phyloP scores from a whole-genome alignment of 2,888 invertebrate genomes.

The Acleris cristana region DNA sequence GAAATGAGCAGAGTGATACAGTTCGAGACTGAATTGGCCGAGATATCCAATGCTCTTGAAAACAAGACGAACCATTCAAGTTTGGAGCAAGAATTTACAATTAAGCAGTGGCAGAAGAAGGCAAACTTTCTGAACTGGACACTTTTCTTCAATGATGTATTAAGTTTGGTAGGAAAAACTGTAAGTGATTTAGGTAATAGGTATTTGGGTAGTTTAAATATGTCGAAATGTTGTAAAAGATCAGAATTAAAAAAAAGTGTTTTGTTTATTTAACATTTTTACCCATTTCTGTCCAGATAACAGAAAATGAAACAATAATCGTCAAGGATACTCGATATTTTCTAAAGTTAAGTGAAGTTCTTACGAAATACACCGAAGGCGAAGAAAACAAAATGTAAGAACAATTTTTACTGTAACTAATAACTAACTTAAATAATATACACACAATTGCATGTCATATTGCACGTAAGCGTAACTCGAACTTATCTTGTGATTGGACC shows the following conservation, averaged over 20 bases:
- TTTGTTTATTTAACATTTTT: too few species aligned
- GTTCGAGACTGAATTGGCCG: conserved; percentile 94
- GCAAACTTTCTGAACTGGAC: conserved; percentile 95
- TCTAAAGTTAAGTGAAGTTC: conserved; percentile 88
- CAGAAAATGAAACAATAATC: conserved; percentile 89
- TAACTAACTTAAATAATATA: too few species aligned
- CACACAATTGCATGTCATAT: too few species aligned
- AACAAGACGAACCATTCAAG: too few species aligned
- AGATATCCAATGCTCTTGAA: conserved; percentile 85
- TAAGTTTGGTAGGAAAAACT: conserved; percentile 86
- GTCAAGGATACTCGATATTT: conserved; percentile 92
- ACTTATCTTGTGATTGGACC: too few species aligned
- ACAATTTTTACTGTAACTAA: too few species aligned
- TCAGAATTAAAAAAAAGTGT: too few species aligned
- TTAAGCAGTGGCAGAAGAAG: conserved; percentile 89
- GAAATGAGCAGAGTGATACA: conserved; percentile 85
- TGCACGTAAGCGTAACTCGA: too few species aligned
- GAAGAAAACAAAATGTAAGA: conserved; percentile 83
- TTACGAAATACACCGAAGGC: conserved; percentile 88
- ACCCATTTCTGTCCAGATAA: conserved; percentile 68
- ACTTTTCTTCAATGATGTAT: conserved; percentile 92
- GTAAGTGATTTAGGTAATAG: conserved; percentile 51
- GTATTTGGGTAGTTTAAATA: too few species aligned
- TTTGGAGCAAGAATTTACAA: conserved; percentile 88
- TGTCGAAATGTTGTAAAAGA: too few species aligned